Conservation (phyloP, 2,797 vertebrate genomes). For the Phoeniculus purpureus region DNA sequence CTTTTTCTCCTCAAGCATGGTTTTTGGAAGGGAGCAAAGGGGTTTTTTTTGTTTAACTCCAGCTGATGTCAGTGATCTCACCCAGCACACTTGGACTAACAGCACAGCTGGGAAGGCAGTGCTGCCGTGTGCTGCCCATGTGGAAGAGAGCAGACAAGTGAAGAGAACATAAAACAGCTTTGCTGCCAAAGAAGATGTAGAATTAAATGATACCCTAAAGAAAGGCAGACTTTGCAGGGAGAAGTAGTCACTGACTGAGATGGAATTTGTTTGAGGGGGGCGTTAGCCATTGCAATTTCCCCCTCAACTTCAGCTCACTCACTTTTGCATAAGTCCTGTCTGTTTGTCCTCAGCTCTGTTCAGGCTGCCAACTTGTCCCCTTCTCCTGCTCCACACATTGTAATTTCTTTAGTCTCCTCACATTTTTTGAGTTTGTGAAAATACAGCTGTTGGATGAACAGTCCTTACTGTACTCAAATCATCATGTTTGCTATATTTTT, state of each 20-base stretch:
- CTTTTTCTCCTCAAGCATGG: not conserved
- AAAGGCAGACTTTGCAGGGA: not conserved
- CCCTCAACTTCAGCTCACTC: not conserved
- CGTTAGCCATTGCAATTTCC: not conserved
- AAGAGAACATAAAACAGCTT: not conserved
- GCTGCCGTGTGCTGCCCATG: not conserved
- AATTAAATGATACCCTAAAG: not conserved
- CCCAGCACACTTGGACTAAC: not conserved
- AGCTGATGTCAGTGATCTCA: not conserved
- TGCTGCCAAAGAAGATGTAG: not conserved
- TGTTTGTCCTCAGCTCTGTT: not conserved
- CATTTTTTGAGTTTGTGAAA: rapidly evolving
- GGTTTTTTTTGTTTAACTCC: not conserved
- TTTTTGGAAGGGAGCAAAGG: not conserved
- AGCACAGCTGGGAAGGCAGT: not conserved
- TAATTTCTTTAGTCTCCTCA: not conserved
- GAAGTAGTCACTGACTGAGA: not conserved
- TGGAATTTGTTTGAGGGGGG: not conserved
- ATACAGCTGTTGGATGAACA: not conserved
- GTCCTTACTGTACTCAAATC: not conserved
- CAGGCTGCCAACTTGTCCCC: not conserved
- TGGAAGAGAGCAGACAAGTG: not conserved
- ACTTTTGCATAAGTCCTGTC: not conserved
- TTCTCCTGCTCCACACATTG: not conserved
- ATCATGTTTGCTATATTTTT: not conserved